Base-by-base conservation (phyloP, 2,113 vertebrate genomes). In the Tylochromis polylepis region DNA sequence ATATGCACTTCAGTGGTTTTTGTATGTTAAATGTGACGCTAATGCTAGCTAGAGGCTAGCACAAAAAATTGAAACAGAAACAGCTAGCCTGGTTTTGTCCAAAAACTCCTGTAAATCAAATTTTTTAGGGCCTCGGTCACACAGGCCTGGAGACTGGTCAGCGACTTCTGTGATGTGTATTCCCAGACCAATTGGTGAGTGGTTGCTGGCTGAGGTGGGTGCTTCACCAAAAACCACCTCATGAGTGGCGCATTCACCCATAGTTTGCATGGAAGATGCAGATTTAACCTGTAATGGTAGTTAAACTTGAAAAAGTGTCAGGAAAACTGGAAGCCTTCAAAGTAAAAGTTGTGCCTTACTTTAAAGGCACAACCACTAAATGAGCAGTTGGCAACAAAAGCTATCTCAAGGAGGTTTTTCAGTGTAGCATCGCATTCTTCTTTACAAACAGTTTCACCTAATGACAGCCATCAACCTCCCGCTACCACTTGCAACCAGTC, bases 201-300 rank as follows among this genome's bases (percentile, higher is more conserved):
- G 38, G 65, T 70, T 43, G 65, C 38, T 16, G 22, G 38, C 38
- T 46, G 38, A 72, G 15, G 38, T 27, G 22, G 22, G 22, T 46
- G 8, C 41, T 72, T 38, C 22, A 46, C 65, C 24, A 43, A 41
- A 38, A 5, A 0, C 0, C 38, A 15, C 1, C 65, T 5, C 18
- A 65, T 8, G 20, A 65, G 18, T 20, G 2, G 0, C 11, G 12
- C 6, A 38, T 14, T 38, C 18, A 22, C 11, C 0, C 20, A 0
- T 65, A 38, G 34, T 22, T 65, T 65, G 60, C 60, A 65, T 22
- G 34, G 6, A 65, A 65, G 60, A 65, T 65, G 60, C 20, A 8
- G 60, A 65, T 65, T 65, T 65, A 38, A 2, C 36, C 1, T 65
- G 18, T 18, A 65, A 38, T 1, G 0, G 31, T 65, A 65, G 18